Evolutionary conservation across 2,113 vertebrate genomes (phyloP), one percentile per base, ranked within the genome.

Genomic region (Dipodomys ordii): DNA sequence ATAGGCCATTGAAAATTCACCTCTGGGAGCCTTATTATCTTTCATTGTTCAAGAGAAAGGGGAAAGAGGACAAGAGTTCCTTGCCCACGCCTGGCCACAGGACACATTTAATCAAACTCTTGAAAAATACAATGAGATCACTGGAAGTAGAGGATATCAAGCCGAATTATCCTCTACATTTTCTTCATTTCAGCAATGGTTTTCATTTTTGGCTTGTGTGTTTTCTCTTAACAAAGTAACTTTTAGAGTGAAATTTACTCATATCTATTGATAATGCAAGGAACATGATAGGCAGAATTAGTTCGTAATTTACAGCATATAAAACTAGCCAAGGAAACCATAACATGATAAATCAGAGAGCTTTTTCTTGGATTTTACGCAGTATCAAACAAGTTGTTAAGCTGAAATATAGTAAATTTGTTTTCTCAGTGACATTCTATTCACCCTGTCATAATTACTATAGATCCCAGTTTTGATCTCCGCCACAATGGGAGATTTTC

Each of bases 341-440:
- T 49, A 93, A 77, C 46, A 16, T 6, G 32, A 85, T 64, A 49
- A 82, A 91, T 89, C 35, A 71, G 49, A 91, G 35, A 86, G 28
- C 8, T 74, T 88, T 96, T 90, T 79, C 64, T 73, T 89, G 20
- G n/a, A 53, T 44, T 85, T 93, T 28, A 69, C 46, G 39, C 53
- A 94, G 79, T n/a, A 91, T 35, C 77, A 95, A 91, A 83, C 87
- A 91, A 87, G 16, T 72, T 39, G n/a, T 83, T 72, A 84, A 64
- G 20, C n/a, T 88, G 72, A 84, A 88, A 87, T 80, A 86, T 5
- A 88, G 62, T 67, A 60, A 91, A 69, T 92, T 46, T 89, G 71
- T 83, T 95, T 85, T 83, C 79, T 94, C 65, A 18, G 71, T 88
- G 79, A 69, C 79, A 95, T 35, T 83, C 39, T 80, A 30, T 23